A percentile compares a stretch with the other conserved stretches of the same genome.
Conservation (phyloP, 2,797 vertebrate species). For the Crocidura indochinensis region DNA sequence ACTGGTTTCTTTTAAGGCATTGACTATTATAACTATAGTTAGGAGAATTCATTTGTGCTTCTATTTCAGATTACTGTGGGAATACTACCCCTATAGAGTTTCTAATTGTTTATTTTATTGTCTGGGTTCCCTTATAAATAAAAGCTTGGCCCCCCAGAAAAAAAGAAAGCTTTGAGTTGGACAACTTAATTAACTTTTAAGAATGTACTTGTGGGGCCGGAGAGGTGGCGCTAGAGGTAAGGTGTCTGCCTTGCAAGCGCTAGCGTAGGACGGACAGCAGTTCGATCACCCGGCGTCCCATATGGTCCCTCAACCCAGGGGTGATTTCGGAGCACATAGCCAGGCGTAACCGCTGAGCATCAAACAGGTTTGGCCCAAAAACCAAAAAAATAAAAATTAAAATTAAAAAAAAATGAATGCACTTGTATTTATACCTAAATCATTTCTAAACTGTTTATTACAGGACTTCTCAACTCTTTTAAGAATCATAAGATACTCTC, state of each 20-base stretch:
- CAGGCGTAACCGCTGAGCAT: too few relatives aligned
- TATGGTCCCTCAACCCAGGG: too few relatives aligned
- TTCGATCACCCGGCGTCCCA: too few relatives aligned
- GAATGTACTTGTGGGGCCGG: not conserved
- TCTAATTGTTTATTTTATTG: constrained; percentile 55
- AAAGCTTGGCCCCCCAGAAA: not conserved
- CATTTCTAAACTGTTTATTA: constrained; percentile 7
- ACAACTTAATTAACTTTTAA: not conserved
- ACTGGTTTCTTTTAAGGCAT: constrained; percentile 46
- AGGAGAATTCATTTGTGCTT: constrained; percentile 25
- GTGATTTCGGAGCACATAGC: too few relatives aligned
- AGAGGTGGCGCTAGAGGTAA: too few relatives aligned
- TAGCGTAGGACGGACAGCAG: too few relatives aligned
- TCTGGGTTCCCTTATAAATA: constrained; percentile 2
- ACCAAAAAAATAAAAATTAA: too few relatives aligned
- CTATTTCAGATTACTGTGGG: constrained; percentile 44
- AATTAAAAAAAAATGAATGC: too few relatives aligned
- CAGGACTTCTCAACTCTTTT: not conserved
- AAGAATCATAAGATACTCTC: constrained; percentile 4
- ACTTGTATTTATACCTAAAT: constrained; percentile 34
- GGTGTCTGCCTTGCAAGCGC: too few relatives aligned
- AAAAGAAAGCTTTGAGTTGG: constrained; percentile 18
- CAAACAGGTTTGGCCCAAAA: too few relatives aligned
- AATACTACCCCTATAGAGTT: constrained; percentile 11
- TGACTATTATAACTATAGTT: not conserved